Base-by-base conservation (phyloP, 2,888 invertebrate genomes). In the Eretmocerus hayati region DNA sequence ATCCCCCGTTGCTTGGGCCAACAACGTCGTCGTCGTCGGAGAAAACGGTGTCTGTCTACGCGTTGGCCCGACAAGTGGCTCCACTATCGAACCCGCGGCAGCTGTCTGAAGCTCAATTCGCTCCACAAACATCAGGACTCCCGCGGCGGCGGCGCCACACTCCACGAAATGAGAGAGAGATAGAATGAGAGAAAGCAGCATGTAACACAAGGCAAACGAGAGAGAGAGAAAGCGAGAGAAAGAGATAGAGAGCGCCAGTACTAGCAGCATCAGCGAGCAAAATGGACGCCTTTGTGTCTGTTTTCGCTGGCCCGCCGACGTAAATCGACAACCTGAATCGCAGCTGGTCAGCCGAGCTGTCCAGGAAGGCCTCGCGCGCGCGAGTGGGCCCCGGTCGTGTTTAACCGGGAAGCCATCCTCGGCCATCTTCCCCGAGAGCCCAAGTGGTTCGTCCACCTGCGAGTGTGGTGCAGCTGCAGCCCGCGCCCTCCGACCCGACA, bases 201-300 rank as follows among this genome's bases (percentile, higher is more conserved):
- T 6, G 11, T 26, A 26, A 13, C 30, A 13, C 13, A 30, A 8
- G 30, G 33, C 9, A 33, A 19, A 13, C 9, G 36, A 36, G 19
- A 36, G 19, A 36, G 36, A 36, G 36, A 23, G 39, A 45, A 33
- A 42, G 23, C 40, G 30, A 45, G 41, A 15, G 48, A 45, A 32
- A 20, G 23, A 46, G 48, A 49, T 36, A 35, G 44, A 41, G 44
- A 36, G 36, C 30, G 21, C 20, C 16, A 19, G 23, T 31, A 15
- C 16, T 19, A 37, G 37, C 37, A 37, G 37, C 35, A 35, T 19
- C 37, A 37, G 18, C 37, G 46, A 69, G 64, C 68, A 71, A 71
- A 71, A 71, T 71, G 71, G 71, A 71, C 70, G 70, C 69, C 69
- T 71, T 71, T 70, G 69, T 71, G 67, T 70, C 71, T 70, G 69